A percentile compares a stretch with the other conserved stretches of the same genome.
These are phyloP conservation scores for Lasioglossum leucozonium DNA, from an alignment of 2,888 invertebrate genomes.

Conservation along the genomic window DNA sequence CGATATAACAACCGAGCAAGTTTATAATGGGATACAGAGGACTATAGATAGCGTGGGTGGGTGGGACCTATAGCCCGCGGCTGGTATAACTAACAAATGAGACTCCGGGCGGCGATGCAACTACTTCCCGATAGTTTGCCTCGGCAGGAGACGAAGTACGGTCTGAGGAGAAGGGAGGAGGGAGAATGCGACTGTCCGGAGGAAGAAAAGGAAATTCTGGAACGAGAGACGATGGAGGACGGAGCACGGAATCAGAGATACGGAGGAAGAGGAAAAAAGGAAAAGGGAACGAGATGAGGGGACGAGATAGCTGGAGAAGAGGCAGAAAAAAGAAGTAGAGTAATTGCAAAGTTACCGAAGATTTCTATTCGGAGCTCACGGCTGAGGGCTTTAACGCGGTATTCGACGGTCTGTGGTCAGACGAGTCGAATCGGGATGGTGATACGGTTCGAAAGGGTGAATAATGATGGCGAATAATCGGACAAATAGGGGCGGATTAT, in stretches of 20 bases:
- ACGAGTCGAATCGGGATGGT: neutral
- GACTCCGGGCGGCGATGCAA: constrained; percentile 41
- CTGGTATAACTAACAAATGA: constrained; percentile 34
- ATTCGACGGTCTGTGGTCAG: neutral
- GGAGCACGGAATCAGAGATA: neutral
- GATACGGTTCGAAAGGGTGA: neutral
- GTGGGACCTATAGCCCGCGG: constrained; percentile 25
- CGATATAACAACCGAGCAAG: constrained; percentile 56
- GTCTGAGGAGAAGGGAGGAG: neutral
- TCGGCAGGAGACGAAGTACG: neutral
- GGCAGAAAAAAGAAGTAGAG: constrained; percentile 2
- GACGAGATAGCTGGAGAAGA: neutral
- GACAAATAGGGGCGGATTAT: neutral
- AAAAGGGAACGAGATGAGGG: neutral
- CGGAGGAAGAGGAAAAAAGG: neutral
- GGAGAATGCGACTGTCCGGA: neutral
- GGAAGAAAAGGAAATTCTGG: neutral
- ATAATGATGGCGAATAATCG: neutral
- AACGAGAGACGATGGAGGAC: neutral
- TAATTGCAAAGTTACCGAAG: neutral
- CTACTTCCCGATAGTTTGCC: constrained; percentile 56
- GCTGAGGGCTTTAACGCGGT: neutral
- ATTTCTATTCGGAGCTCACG: neutral
- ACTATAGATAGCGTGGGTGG: constrained; percentile 34
- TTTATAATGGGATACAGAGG: constrained; percentile 61